Conservation (phyloP, 1,140 invertebrate species). For the Caenorhabditis brenneri region DNA sequence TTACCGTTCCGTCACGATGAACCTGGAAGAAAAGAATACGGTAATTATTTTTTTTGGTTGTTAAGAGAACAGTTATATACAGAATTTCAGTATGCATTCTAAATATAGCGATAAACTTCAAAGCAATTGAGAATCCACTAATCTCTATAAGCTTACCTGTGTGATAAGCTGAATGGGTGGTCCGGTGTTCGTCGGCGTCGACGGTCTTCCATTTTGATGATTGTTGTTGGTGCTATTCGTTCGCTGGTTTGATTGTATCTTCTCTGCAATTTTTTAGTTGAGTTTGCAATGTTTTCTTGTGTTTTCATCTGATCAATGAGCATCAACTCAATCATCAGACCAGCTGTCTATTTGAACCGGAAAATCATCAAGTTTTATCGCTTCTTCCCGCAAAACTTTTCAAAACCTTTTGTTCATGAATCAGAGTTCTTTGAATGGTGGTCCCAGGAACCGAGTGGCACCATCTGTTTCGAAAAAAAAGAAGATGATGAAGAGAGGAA, state of each 20-base stretch:
- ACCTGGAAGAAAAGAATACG: background rate
- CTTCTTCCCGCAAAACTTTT: background rate
- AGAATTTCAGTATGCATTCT: too few relatives aligned
- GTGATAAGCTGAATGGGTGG: conserved; percentile 28
- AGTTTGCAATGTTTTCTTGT: background rate
- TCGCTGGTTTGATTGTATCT: conserved; percentile 34
- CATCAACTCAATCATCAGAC: background rate
- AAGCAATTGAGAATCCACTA: background rate
- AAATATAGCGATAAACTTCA: background rate
- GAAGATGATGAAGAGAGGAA: background rate
- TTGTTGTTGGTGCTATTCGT: background rate
- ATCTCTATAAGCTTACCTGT: background rate
- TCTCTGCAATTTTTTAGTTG: background rate
- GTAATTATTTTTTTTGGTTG: too few relatives aligned
- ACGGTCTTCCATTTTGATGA: conserved; percentile 15
- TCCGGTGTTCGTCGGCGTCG: conserved; percentile 16
- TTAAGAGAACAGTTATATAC: too few relatives aligned
- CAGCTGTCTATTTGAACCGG: background rate
- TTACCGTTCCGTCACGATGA: conserved; percentile 28
- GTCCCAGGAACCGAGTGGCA: background rate
- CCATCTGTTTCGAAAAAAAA: background rate
- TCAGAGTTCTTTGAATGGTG: background rate
- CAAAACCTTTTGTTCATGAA: background rate
- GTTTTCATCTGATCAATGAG: background rate
- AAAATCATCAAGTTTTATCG: too few relatives aligned